A percentile compares a stretch with the other conserved stretches of the same genome.
Evolutionary conservation across 2,797 vertebrate genomes (phyloP).

Genomic region (Epinephelus coioides): DNA sequence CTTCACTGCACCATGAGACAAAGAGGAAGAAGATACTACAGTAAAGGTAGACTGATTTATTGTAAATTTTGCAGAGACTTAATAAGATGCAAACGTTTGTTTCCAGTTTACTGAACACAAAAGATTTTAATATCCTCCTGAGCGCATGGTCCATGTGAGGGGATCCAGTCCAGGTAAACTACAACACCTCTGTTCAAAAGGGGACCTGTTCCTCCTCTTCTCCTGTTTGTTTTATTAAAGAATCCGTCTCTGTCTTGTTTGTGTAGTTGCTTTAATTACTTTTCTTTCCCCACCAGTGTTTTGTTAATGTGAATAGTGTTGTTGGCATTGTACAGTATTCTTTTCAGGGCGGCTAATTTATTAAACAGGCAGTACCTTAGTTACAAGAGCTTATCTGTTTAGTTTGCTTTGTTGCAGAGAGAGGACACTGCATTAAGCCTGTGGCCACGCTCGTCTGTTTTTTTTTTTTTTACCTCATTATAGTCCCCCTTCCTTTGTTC

Average conservation of each 20-base stretch:
- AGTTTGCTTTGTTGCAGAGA: constrained; percentile 51
- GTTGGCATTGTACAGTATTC: constrained; percentile 59
- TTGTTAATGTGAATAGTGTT: constrained; percentile 42
- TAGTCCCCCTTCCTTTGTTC: constrained; percentile 47
- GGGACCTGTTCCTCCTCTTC: neutral
- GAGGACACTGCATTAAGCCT: constrained; percentile 46
- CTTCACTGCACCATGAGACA: neutral
- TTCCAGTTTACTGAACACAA: constrained; percentile 3
- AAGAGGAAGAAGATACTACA: neutral
- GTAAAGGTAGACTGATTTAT: neutral
- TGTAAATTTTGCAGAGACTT: constrained; percentile 13
- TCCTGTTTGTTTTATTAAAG: constrained; percentile 52
- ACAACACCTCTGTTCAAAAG: constrained; percentile 30
- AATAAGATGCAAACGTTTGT: constrained; percentile 9
- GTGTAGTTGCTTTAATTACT: constrained; percentile 68
- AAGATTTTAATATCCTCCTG: constrained; percentile 10
- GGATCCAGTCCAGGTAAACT: constrained; percentile 19
- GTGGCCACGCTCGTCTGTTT: constrained; percentile 47
- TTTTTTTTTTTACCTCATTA: constrained; percentile 30
- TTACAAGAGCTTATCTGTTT: constrained; percentile 68
- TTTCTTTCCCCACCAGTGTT: constrained; percentile 48
- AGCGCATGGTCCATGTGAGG: neutral
- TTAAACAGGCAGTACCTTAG: constrained; percentile 55
- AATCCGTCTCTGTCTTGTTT: constrained; percentile 62
- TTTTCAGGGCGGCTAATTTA: constrained; percentile 63